Evolutionary conservation across 2,888 invertebrate genomes (phyloP).

Genomic region (Nycteola revayana): DNA sequence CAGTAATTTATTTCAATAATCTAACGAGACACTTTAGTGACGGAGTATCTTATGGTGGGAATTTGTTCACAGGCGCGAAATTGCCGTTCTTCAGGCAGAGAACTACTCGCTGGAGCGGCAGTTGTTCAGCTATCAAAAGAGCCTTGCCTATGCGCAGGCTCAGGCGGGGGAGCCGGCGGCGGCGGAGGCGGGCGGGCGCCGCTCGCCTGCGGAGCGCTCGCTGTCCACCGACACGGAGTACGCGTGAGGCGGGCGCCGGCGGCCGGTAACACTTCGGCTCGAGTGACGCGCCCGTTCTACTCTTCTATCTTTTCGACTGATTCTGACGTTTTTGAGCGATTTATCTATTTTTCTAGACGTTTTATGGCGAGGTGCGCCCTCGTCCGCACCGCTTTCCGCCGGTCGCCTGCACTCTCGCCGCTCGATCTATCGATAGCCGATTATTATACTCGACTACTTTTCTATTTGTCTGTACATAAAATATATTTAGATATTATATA

Average conservation of each 20-base stretch:
- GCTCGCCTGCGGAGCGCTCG: slow-evolving; percentile 81
- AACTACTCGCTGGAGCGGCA: slow-evolving; percentile 91
- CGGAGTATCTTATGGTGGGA: too few relatives aligned
- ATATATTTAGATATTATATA: slow-evolving; percentile 82
- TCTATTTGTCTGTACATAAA: slow-evolving; percentile 82
- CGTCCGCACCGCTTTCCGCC: slow-evolving; percentile 79
- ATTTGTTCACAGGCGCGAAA: slow-evolving; percentile 85
- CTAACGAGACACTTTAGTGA: background rate
- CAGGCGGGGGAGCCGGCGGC: slow-evolving; percentile 76
- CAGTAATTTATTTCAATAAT: background rate
- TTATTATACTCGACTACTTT: slow-evolving; percentile 80
- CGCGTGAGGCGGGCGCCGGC: slow-evolving; percentile 80
- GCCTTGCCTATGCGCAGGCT: slow-evolving; percentile 87
- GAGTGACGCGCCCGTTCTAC: slow-evolving; percentile 47
- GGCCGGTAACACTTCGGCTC: background rate
- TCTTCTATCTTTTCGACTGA: slow-evolving; percentile 79
- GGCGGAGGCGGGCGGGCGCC: slow-evolving; percentile 59
- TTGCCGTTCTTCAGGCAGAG: slow-evolving; percentile 90
- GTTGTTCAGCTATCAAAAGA: slow-evolving; percentile 91
- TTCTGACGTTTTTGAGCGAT: slow-evolving; percentile 80
- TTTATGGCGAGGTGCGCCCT: slow-evolving; percentile 80
- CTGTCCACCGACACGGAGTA: slow-evolving; percentile 88
- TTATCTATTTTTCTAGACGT: slow-evolving; percentile 82
- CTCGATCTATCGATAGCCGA: slow-evolving; percentile 80
- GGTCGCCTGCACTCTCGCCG: slow-evolving; percentile 80